phyloP scores from a whole-genome alignment of 2,797 vertebrate species.

The Pelochelys cantorii region DNA sequence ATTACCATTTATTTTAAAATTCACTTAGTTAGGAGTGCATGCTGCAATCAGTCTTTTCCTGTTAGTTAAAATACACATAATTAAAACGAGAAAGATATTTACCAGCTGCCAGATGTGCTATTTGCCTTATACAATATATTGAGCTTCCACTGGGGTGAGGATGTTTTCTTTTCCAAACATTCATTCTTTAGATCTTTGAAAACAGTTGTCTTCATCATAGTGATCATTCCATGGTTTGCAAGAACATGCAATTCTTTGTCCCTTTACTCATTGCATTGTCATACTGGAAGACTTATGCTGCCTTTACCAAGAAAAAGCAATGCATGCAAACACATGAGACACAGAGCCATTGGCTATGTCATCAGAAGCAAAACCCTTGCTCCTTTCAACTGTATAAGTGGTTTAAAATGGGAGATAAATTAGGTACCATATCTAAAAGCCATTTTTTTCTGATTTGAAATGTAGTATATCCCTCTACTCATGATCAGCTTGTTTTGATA shows the following conservation, averaged over 20 bases:
- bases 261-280: background rate
- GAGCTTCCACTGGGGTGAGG: background rate
- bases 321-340: background rate
- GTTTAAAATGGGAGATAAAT: background rate
- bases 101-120: conserved; percentile 68
- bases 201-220: background rate
- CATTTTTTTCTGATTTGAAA: background rate
- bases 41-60: conserved; percentile 64
- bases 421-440: background rate
- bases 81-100: conserved; percentile 52
- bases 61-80: conserved; percentile 57
- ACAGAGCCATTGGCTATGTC: background rate
- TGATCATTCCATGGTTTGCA: background rate
- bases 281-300: background rate
- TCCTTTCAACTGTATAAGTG: background rate
- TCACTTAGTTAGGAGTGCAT: background rate
- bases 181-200: conserved; percentile 32
- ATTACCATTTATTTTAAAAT: conserved; percentile 41
- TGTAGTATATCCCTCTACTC: background rate
- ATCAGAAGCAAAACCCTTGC: background rate
- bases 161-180: conserved; percentile 11
- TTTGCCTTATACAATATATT: conserved; percentile 44
- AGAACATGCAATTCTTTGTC: background rate
- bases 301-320: background rate
- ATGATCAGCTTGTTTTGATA: background rate